These are phyloP conservation scores for Maconellicoccus hirsutus DNA, from an alignment of 1,140 invertebrate genomes.

Conservation along the genomic window DNA sequence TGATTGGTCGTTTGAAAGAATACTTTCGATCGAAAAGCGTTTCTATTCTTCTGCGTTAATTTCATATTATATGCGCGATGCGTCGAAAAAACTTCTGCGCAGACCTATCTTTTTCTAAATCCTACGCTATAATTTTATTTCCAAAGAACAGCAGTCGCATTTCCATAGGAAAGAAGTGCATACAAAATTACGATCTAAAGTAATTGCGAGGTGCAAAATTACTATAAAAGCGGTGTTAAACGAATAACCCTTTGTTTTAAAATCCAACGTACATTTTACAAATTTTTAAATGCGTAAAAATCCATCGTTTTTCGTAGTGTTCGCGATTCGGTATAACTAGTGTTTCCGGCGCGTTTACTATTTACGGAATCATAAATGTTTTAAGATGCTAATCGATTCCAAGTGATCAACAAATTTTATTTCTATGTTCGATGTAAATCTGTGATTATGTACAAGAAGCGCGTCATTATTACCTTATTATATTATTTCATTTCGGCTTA, in stretches of 20 bases:
- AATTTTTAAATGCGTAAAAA: neutral
- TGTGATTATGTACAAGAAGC: neutral
- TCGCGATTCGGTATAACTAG: neutral
- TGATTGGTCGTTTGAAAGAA: no score
- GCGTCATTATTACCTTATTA: neutral
- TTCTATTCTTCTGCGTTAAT: no score
- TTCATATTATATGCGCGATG: no score
- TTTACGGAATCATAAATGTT: neutral
- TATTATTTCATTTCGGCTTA: neutral
- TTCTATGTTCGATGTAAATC: neutral
- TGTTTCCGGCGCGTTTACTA: conserved; percentile 5
- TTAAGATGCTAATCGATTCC: conserved; percentile 9
- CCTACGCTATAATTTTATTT: neutral
- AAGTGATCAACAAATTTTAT: conserved; percentile 1
- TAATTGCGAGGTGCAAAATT: neutral
- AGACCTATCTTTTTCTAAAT: neutral
- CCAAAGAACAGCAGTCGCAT: neutral
- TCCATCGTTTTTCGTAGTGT: neutral
- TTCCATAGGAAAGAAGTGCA: neutral
- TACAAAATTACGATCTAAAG: neutral
- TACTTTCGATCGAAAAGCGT: no score
- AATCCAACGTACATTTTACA: neutral
- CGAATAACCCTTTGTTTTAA: neutral
- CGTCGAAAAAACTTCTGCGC: no score
- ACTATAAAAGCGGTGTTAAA: neutral